phyloP scores from a whole-genome alignment of 2,888 invertebrate genomes.

The Amiota communis region DNA sequence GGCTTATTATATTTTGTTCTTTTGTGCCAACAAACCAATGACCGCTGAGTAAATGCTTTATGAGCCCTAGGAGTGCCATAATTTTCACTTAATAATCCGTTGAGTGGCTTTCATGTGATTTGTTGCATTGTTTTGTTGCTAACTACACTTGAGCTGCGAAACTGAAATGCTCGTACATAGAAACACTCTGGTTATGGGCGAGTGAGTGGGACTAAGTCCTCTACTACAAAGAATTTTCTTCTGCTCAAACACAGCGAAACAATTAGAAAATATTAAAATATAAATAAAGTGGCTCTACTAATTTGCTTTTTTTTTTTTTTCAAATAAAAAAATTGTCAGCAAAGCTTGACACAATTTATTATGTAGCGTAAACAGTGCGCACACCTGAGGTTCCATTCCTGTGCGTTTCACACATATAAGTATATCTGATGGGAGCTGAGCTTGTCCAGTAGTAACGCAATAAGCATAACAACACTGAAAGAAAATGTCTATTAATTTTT shows the following conservation, averaged over 20 bases:
- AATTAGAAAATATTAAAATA: constrained; percentile 67
- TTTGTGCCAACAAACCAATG: constrained; percentile 39
- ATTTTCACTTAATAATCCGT: constrained; percentile 68
- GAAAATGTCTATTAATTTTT: no score
- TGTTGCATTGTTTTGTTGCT: constrained; percentile 46
- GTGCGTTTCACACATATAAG: no score
- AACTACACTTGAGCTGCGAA: background rate
- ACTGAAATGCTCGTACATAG: no score
- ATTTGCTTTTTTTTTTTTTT: constrained; percentile 56
- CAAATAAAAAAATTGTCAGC: constrained; percentile 19
- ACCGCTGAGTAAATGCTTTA: constrained; percentile 63
- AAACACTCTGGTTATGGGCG: no score
- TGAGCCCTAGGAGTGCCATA: constrained; percentile 67
- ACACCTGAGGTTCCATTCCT: constrained; percentile 53
- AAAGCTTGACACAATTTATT: constrained; percentile 53
- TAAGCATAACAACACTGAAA: no score
- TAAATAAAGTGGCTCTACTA: constrained; percentile 63
- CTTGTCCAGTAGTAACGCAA: no score
- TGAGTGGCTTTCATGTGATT: constrained; percentile 63
- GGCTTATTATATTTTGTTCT: no score
- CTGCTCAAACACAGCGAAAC: constrained; percentile 38
- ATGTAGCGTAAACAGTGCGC: constrained; percentile 42
- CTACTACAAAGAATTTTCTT: no score
- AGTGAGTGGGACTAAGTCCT: no score
- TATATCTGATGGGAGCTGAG: no score